Evolutionary conservation across 2,113 vertebrate genomes (phyloP).

Genomic region (Pterocles burchelli): DNA sequence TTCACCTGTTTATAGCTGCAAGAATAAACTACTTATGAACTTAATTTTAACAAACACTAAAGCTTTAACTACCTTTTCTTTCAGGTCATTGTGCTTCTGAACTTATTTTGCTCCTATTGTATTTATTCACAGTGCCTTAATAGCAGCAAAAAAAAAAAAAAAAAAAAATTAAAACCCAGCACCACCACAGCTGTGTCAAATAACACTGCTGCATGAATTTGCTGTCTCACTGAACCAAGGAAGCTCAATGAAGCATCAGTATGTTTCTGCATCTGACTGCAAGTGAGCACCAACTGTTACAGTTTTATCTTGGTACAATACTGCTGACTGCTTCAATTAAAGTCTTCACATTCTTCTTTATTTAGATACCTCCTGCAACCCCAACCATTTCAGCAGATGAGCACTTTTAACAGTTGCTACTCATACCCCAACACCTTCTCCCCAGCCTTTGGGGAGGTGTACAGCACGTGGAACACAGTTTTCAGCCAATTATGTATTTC

Average conservation of each 20-base stretch:
- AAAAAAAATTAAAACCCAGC: background rate
- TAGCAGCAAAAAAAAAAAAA: background rate
- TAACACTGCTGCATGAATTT: background rate
- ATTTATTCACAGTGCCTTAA: background rate
- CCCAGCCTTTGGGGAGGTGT: background rate
- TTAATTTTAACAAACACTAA: background rate
- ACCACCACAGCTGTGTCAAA: background rate
- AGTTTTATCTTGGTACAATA: background rate
- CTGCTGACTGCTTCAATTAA: background rate
- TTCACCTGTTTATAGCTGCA: background rate
- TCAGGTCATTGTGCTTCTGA: background rate
- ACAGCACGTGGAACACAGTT: rapidly evolving
- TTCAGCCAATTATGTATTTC: background rate
- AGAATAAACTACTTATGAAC: background rate
- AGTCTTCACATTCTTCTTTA: background rate
- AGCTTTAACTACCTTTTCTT: background rate
- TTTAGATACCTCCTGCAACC: background rate
- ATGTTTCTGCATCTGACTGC: background rate
- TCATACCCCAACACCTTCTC: background rate
- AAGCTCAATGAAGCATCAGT: background rate
- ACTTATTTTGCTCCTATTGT: background rate
- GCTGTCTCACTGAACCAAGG: background rate
- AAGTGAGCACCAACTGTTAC: background rate
- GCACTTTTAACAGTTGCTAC: conserved; percentile 1
- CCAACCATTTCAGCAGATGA: background rate